Evolutionary conservation across 2,888 invertebrate genomes (phyloP), one percentile per base, ranked within the genome.

Genomic region (Xestobium rufovillosum): DNA sequence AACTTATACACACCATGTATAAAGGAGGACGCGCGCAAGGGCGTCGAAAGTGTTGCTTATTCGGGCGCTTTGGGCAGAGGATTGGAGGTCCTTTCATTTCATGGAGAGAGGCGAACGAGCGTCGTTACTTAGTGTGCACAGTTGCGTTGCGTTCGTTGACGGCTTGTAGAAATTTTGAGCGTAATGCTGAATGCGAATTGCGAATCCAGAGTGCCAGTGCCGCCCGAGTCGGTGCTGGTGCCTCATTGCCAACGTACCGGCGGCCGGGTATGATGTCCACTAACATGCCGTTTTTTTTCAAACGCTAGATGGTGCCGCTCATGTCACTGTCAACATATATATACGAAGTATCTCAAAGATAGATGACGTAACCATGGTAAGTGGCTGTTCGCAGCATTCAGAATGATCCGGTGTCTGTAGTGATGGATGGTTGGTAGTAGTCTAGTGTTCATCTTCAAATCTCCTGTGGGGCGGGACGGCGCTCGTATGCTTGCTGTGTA

Each of bases 311-410:
- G 92, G 92, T 69, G 90, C 92, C 68, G 89, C 92, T 69, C 80
- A 87, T 73, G 92, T 94, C 71, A 81, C 81, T 76, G 91, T 94
- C 80, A 94, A 94, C 86, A 90, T 94, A 77, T 90, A 89, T 83
- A 87, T 94, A 75, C 78, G 94, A 80, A 94, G 92, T 86, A 90
- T 95, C 78, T 90, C 91, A 76, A 91, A 92, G 80, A 94, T 94
- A 77, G 92, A 94, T 83, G 94, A 94, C 79, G 91, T 94, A 73
- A 92, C 90, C 63, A 94, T 94, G 94, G 94, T 94, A 87, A 90
- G 90, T 89, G 69, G 64, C 59, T 64, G 55, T 56, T 56, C 50
- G 44, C 50, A 48, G 43, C 42, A 47, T 47, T 39, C 45, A 47
- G 23, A 19, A 19, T 19, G 23, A 19, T n/a, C 48, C 47, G 34